phyloP scores from a whole-genome alignment of 2,113 vertebrate species.

The Poecile atricapillus region DNA sequence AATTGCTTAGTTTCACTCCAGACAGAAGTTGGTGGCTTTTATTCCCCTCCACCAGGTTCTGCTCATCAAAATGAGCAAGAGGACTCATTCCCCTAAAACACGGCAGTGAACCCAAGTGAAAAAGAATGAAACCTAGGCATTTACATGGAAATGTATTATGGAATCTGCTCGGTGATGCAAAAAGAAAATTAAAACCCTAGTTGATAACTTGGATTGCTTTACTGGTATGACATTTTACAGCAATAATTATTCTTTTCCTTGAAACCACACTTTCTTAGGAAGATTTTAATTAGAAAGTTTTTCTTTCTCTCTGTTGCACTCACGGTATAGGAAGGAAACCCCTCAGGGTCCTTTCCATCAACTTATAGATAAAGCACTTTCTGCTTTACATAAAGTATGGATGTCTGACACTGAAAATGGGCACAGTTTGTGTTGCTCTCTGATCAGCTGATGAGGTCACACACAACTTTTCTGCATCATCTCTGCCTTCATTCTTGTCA shows the following conservation, averaged over 20 bases:
- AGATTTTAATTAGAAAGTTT: conserved; percentile 37
- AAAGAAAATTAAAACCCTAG: conserved; percentile 5
- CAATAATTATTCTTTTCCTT: not conserved
- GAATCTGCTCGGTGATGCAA: not conserved
- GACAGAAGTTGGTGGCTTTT: not conserved
- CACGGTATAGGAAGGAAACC: not conserved
- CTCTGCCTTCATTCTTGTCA: not conserved
- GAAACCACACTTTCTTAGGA: not conserved
- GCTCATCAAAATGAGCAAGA: not conserved
- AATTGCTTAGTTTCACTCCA: not conserved
- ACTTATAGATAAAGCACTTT: not conserved
- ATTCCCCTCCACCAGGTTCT: not conserved
- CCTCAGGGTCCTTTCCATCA: not conserved
- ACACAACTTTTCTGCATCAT: accelerated
- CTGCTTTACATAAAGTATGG: not conserved
- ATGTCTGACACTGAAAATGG: not conserved
- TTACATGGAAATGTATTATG: not conserved
- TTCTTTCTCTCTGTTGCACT: not conserved
- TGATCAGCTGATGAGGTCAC: not conserved
- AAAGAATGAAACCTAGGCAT: not conserved
- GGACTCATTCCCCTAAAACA: not conserved
- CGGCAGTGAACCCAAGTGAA: not conserved
- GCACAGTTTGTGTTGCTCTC: not conserved
- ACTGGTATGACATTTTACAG: not conserved
- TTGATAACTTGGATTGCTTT: not conserved